Evolutionary conservation across 23 tunicate genomes (phyloP), one percentile per base, ranked within the genome.

Genomic region (Oikopleura albicans): DNA sequence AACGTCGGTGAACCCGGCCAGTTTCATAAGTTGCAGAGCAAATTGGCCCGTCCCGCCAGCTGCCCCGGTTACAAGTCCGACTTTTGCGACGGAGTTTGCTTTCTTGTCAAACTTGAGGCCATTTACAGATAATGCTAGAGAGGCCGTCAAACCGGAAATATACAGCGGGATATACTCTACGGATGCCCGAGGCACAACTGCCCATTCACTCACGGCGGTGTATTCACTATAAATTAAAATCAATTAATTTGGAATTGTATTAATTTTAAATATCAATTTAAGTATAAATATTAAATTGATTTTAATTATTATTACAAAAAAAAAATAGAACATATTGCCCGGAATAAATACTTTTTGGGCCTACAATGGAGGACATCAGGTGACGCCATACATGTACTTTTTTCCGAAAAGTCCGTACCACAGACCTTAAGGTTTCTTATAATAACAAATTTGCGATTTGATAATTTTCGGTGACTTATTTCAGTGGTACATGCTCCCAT

Each of bases 11-110:
- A 91, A 88, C 0, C 99, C 99, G 41, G 99, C 96, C n/a, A 88
- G 76, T 76, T 90, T 90, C 39, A 94, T 90, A 33, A 95, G 83
- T 84, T 95, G 99, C 27, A 90, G 91, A 16, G 99, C 99, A 87
- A 95, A 95, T 84, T 95, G 99, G 29, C 99, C 99, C 39, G 99
- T 95, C 0, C 99, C 99, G 16, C 99, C 99, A 39, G 99, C 94
- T 22, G 99, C 99, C 4, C 96, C 99, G 34, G 99, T 95, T 1
- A 95, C 96, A 37, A 71, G 79, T 12, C 79, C 66, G 88, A 76
- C 37, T 88, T n/a, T n/a, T n/a, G n/a, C n/a, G n/a, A n/a, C n/a
- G 28, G 0, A 39, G 41, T 40, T 22, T 39, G 28, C 57, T 66
- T 39, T 84, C 29, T 37, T 84, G 83, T 66, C n/a, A 84, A 71